A percentile compares a stretch with the other conserved stretches of the same genome.
These are phyloP conservation scores for Kradibia gibbosae DNA, from an alignment of 1,140 invertebrate genomes.

Conservation along the genomic window DNA sequence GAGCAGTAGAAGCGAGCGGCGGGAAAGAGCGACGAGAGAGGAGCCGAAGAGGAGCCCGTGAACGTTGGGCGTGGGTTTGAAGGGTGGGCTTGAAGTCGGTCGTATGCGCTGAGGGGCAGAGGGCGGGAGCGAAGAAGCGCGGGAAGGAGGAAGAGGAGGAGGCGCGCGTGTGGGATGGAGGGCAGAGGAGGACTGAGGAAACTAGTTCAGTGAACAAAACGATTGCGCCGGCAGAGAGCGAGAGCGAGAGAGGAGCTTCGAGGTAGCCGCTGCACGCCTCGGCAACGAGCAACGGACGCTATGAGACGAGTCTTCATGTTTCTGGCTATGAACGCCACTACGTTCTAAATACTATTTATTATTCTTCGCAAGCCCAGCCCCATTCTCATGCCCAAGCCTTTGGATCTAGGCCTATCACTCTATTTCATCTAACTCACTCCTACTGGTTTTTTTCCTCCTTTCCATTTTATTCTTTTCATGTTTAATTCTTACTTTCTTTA, in stretches of 20 bases:
- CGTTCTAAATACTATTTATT: conserved; percentile 48
- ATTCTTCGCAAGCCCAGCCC: conserved; percentile 32
- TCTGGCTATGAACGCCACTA: neutral
- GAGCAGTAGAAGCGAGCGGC: too few relatives aligned
- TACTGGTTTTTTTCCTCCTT: conserved; percentile 16
- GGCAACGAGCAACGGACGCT: neutral
- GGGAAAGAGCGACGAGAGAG: neutral
- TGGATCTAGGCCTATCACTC: conserved; percentile 34
- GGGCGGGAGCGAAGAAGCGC: too few relatives aligned
- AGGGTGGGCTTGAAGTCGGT: too few relatives aligned
- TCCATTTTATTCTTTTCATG: conserved; percentile 30
- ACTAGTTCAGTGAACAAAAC: conserved; percentile 52
- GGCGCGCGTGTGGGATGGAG: neutral
- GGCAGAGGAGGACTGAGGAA: conserved; percentile 27
- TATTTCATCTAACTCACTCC: conserved; percentile 44
- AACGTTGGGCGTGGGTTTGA: too few relatives aligned
- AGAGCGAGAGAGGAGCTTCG: conserved; percentile 20
- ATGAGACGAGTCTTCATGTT: conserved; percentile 25
- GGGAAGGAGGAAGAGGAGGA: conserved; percentile 20
- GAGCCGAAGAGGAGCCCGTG: neutral
- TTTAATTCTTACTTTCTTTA: conserved; percentile 34
- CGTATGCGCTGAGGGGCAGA: too few relatives aligned
- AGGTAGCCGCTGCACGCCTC: conserved; percentile 27
- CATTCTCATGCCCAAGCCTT: neutral
- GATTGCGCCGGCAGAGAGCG: conserved; percentile 4